A percentile compares a stretch with the other conserved stretches of the same genome.
Conservation (phyloP, 2,113 vertebrate genomes). For the Tychaedon coryphoeus region DNA sequence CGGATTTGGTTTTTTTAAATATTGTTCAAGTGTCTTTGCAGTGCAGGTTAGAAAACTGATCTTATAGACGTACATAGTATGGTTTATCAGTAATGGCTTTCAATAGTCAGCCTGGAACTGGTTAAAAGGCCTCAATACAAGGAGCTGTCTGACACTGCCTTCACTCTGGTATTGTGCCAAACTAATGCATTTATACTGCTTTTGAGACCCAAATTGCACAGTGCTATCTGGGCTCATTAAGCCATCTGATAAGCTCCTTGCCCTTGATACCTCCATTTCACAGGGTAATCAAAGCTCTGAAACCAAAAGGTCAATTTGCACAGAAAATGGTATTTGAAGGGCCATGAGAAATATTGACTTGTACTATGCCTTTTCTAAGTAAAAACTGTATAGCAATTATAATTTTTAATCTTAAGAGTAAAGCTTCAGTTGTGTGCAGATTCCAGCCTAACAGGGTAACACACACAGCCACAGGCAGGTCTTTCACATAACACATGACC, state of each 20-base stretch:
- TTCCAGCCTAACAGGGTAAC: neutral
- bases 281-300: neutral
- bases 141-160: neutral
- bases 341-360: neutral
- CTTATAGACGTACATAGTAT: neutral
- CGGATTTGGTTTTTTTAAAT: neutral
- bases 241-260: neutral
- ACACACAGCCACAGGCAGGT: fast-evolving
- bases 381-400: neutral
- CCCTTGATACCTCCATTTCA: neutral
- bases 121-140: neutral
- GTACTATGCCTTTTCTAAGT: neutral
- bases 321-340: neutral
- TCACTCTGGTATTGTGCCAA: neutral
- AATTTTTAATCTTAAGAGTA: neutral
- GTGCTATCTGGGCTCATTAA: neutral
- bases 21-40: neutral
- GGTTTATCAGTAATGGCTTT: neutral
- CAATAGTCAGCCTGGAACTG: neutral
- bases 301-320: neutral
- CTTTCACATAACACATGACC: neutral
- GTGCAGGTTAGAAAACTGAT: neutral
- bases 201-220: neutral
- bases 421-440: neutral
- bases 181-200: neutral